Conservation (phyloP, 2,797 vertebrate genomes). For the Sciurus carolinensis region DNA sequence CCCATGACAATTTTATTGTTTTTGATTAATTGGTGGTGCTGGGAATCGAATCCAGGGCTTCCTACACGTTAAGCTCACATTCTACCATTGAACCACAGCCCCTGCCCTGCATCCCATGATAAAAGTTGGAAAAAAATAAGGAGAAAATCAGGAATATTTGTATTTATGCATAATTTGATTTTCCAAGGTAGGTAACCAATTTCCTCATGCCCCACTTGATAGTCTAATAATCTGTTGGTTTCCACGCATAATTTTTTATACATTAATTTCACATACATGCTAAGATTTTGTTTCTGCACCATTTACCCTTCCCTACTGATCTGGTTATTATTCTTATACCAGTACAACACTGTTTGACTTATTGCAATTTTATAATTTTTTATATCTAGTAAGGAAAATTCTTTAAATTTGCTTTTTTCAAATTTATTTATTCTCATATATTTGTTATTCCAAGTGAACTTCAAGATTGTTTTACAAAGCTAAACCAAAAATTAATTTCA, state of each 20-base stretch:
- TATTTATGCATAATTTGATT: background rate
- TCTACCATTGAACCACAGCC: background rate
- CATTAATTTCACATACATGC: background rate
- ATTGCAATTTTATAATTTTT: background rate
- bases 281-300: background rate
- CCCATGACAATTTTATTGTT: background rate
- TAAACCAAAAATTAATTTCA: conserved; percentile 37
- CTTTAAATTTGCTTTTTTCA: conserved; percentile 26
- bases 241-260: background rate
- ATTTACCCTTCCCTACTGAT: background rate
- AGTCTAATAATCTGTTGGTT: background rate
- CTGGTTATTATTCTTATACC: background rate
- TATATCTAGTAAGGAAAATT: background rate
- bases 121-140: background rate
- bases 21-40: background rate
- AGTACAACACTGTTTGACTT: background rate
- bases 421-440: conserved; percentile 33
- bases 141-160: conserved; percentile 17
- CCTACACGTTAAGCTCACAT: background rate
- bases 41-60: background rate
- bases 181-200: conserved; percentile 6
- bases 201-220: background rate
- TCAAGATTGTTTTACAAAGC: conserved; percentile 28
- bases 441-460: conserved; percentile 30
- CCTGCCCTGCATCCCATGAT: too few species aligned